Percentiles rank a stretch among this genome's conserved stretches.
These are phyloP conservation scores for Bothrops jararaca DNA, from an alignment of 2,113 vertebrate species.

Conservation along the genomic window DNA sequence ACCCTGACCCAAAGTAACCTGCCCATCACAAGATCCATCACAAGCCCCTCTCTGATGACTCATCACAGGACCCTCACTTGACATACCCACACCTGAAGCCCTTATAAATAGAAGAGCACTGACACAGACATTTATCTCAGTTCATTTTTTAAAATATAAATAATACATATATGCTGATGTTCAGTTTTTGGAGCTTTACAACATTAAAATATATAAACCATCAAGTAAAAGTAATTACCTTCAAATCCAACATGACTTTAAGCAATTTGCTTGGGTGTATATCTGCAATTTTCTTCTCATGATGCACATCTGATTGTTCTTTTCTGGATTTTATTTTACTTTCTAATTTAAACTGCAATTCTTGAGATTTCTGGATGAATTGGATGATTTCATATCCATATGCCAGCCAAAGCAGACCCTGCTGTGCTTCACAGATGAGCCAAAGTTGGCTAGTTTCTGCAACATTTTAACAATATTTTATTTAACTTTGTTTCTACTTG, in stretches of 20 bases:
- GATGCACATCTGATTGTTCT: neutral
- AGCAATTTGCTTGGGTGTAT: neutral
- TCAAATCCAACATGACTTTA: neutral
- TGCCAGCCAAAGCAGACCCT: neutral
- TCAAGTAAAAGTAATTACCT: neutral
- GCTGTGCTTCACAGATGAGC: neutral
- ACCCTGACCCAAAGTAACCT: too few relatives aligned
- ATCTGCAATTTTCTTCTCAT: neutral
- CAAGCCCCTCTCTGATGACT: too few relatives aligned
- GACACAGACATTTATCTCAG: neutral
- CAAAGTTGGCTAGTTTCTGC: neutral
- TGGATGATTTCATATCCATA: neutral
- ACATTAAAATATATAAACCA: neutral
- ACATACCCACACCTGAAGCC: too few relatives aligned
- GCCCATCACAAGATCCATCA: too few relatives aligned
- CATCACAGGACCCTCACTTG: too few relatives aligned
- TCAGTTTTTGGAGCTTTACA: neutral
- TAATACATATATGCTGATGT: neutral
- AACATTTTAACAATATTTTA: neutral
- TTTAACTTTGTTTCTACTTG: neutral
- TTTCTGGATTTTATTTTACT: neutral
- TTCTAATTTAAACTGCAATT: neutral
- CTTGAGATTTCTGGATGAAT: neutral
- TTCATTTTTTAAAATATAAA: neutral
- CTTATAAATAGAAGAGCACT: too few relatives aligned